A percentile compares a stretch with the other conserved stretches of the same genome.
Evolutionary conservation across 2,113 vertebrate genomes (phyloP).

Genomic region (Axis porcinus): DNA sequence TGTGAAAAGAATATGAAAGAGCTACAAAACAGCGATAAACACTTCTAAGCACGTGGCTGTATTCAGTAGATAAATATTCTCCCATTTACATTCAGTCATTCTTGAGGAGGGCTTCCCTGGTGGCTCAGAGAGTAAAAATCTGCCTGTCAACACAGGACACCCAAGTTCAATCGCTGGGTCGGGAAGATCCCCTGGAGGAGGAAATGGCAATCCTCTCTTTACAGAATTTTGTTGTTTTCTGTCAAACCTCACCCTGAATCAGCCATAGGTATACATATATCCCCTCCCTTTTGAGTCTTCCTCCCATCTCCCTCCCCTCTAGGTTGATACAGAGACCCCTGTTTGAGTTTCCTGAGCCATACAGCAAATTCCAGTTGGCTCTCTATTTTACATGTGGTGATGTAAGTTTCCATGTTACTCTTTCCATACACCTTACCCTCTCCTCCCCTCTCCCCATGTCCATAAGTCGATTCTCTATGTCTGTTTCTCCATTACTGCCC

Average conservation of each 20-base stretch:
- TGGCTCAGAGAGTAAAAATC: not conserved
- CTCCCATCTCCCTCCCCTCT: not conserved
- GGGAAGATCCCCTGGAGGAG: not conserved
- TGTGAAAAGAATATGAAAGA: not conserved
- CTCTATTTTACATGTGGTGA: not conserved
- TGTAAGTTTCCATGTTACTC: not conserved
- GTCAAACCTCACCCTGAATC: not conserved
- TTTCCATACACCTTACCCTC: not conserved
- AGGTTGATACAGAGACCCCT: not conserved
- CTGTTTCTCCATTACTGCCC: not conserved
- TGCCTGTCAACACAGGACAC: not conserved
- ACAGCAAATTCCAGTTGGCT: not conserved
- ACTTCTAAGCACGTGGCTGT: slow-evolving; percentile 1
- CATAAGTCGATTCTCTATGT: not conserved
- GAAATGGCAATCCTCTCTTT: not conserved
- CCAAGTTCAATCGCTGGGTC: not conserved
- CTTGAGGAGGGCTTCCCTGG: not conserved
- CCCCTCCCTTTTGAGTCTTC: not conserved
- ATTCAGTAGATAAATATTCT: slow-evolving; percentile 46
- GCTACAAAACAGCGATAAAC: not conserved
- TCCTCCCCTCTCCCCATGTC: not conserved
- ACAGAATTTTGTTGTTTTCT: not conserved
- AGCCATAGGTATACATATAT: not conserved
- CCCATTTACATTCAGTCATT: slow-evolving; percentile 48
- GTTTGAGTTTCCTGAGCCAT: not conserved